Conservation (phyloP, 2,888 invertebrate genomes). For the Eilema sororculum region DNA sequence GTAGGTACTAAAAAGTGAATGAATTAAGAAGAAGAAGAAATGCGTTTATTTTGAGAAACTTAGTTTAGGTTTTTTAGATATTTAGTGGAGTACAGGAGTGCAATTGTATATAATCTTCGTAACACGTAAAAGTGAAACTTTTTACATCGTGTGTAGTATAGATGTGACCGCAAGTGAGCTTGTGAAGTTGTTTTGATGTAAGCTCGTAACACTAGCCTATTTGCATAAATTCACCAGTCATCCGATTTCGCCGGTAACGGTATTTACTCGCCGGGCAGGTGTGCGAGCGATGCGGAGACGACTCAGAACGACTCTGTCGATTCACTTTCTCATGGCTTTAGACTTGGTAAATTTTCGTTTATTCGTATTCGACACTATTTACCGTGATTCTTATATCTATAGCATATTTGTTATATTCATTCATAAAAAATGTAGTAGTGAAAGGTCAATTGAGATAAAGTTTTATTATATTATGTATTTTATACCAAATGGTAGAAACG, state of each 20-base stretch:
- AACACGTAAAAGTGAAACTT: constrained; percentile 34
- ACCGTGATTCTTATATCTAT: constrained; percentile 4
- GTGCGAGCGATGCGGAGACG: constrained; percentile 30
- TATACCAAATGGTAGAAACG: too few relatives aligned
- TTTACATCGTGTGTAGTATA: constrained; percentile 13
- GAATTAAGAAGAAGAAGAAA: too few relatives aligned
- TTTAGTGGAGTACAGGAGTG: constrained; percentile 4
- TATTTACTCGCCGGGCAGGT: constrained; percentile 52
- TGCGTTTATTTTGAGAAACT: too few relatives aligned
- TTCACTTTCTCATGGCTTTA: constrained; percentile 79
- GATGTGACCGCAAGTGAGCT: constrained; percentile 28
- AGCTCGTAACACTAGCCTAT: constrained; percentile 74
- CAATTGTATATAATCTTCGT: constrained; percentile 18
- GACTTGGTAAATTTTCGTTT: constrained; percentile 43
- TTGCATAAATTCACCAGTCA: constrained; percentile 72
- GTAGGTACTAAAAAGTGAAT: neutral
- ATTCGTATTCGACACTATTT: constrained; percentile 27
- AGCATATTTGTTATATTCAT: constrained; percentile 8
- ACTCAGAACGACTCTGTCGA: constrained; percentile 48
- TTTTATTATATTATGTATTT: too few relatives aligned
- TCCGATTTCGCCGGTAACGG: constrained; percentile 82
- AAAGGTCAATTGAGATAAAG: too few relatives aligned
- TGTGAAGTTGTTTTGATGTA: constrained; percentile 44
- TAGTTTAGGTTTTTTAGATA: neutral
- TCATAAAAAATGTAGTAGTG: too few relatives aligned